A percentile compares a stretch with the other conserved stretches of the same genome.
These are phyloP conservation scores for Neocrepidodera transversa DNA, from an alignment of 2,888 invertebrate genomes.

Conservation along the genomic window DNA sequence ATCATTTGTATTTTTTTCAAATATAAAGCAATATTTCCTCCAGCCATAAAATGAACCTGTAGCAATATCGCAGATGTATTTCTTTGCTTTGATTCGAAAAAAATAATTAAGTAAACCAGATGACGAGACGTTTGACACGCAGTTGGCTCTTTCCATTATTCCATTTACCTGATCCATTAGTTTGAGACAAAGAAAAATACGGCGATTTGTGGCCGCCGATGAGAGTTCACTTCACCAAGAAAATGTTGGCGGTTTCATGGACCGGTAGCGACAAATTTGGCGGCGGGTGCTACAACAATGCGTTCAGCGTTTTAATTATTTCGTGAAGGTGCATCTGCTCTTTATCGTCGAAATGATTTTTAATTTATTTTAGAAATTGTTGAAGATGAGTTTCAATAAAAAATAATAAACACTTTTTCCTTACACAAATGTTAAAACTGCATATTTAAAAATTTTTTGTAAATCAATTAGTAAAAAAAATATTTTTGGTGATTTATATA, in stretches of 20 bases:
- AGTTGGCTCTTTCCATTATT: neutral
- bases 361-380: conserved; percentile 8
- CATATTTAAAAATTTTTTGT: too few species aligned
- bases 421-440: too few species aligned
- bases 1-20: too few species aligned
- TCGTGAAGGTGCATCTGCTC: conserved; percentile 14
- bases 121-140: conserved; percentile 1
- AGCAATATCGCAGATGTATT: neutral
- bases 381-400: neutral
- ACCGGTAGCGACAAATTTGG: conserved; percentile 30
- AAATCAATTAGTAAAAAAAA: too few species aligned
- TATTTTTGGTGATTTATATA: too few species aligned
- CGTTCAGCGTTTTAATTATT: conserved; percentile 21
- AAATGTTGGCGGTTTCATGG: conserved; percentile 29
- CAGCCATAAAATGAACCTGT: too few species aligned
- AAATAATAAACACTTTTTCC: too few species aligned
- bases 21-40: too few species aligned
- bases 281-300: conserved; percentile 24
- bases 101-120: neutral
- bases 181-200: conserved; percentile 34
- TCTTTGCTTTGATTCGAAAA: neutral
- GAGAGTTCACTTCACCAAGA: conserved; percentile 5
- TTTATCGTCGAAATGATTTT: conserved; percentile 19
- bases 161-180: conserved; percentile 28
- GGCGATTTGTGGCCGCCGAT: conserved; percentile 12